phyloP scores from a whole-genome alignment of 2,113 vertebrate genomes.

The Elaphurus davidianus region DNA sequence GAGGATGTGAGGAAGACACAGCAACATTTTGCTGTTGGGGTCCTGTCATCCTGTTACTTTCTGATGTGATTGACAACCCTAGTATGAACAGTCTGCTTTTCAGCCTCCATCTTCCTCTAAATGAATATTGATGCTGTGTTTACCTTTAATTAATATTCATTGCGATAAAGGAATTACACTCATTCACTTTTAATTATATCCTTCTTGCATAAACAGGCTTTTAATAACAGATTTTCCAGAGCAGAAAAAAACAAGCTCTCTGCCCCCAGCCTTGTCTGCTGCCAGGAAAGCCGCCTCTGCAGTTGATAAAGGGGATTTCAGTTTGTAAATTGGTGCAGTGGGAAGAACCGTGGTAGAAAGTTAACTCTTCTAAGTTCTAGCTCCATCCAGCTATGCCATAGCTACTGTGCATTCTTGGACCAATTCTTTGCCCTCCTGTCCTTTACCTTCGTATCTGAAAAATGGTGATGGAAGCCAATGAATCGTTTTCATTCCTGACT shows the following conservation, averaged over 20 bases:
- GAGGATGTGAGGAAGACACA: neutral
- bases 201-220: conserved; percentile 75
- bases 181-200: conserved; percentile 82
- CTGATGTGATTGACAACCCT: conserved; percentile 25
- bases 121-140: conserved; percentile 82
- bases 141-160: conserved; percentile 85
- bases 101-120: conserved; percentile 64
- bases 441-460: neutral
- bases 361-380: neutral
- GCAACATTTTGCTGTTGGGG: neutral
- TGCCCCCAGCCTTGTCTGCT: conserved; percentile 11
- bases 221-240: conserved; percentile 76
- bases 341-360: neutral
- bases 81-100: conserved; percentile 66
- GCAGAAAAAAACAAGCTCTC: conserved; percentile 57
- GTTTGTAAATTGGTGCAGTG: neutral
- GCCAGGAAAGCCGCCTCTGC: neutral
- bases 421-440: neutral
- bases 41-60: neutral
- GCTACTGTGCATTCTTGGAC: neutral
- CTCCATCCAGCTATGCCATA: neutral
- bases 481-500: neutral
- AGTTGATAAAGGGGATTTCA: neutral
- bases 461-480: neutral
- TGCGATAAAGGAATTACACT: conserved; percentile 75